These are phyloP conservation scores for Ceyx margarethae DNA, from an alignment of 2,113 vertebrate genomes.

Conservation along the genomic window DNA sequence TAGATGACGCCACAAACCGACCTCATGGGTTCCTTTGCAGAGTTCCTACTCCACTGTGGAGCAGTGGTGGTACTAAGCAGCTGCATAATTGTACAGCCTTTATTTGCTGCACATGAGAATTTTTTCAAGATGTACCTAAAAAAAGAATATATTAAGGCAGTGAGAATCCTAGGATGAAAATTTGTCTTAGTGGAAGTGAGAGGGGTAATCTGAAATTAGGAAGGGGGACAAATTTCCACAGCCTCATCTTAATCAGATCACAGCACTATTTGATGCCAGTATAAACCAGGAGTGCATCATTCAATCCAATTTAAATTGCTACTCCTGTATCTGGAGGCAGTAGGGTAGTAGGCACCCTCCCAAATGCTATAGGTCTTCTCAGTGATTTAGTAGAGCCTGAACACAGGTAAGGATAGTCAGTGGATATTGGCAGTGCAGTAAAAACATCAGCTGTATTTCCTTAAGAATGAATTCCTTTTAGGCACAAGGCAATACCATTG, in stretches of 20 bases:
- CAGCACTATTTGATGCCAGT: neutral
- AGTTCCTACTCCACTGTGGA: neutral
- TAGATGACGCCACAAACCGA: neutral
- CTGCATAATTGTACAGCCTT: neutral
- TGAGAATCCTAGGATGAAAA: neutral
- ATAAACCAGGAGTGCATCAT: neutral
- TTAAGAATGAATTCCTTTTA: neutral
- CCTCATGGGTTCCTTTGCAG: neutral
- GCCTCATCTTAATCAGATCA: neutral
- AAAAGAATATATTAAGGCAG: neutral
- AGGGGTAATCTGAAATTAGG: neutral
- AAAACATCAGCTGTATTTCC: neutral
- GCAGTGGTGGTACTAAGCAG: neutral
- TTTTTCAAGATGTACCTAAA: neutral
- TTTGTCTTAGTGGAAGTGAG: neutral
- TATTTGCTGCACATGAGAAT: neutral
- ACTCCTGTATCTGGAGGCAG: neutral
- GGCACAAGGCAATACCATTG: neutral
- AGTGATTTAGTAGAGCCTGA: neutral
- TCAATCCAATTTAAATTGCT: neutral
- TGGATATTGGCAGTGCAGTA: neutral
- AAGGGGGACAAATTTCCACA: neutral
- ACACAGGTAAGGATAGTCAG: neutral
- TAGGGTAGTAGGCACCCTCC: neutral
- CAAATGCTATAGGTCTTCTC: neutral